A percentile compares a stretch with the other conserved stretches of the same genome.
phyloP scores from a whole-genome alignment of 2,113 vertebrate species.

The Macquaria australasica region DNA sequence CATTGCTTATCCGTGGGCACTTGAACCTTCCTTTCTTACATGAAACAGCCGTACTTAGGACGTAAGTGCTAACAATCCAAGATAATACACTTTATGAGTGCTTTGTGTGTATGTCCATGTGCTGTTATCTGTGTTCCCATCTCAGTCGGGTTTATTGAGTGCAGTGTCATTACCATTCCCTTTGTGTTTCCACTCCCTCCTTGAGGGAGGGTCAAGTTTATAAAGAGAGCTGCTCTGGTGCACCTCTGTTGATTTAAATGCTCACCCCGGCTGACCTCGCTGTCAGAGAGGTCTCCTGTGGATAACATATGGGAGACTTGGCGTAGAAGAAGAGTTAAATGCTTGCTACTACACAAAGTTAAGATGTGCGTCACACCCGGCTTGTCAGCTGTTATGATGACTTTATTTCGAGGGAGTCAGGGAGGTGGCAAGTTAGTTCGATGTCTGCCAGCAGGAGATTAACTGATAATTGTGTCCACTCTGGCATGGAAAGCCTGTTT shows the following conservation, averaged over 20 bases:
- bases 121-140: neutral
- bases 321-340: neutral
- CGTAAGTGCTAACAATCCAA: neutral
- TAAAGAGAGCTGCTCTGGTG: neutral
- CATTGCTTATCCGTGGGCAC: too few species aligned
- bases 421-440: conserved; percentile 21
- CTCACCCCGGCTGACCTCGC: neutral
- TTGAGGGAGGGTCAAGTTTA: neutral
- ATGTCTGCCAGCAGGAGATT: neutral
- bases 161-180: conserved; percentile 1
- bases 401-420: conserved; percentile 7
- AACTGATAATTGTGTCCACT: conserved; percentile 1
- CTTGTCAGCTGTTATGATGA: neutral
- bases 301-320: conserved; percentile 4
- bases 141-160: neutral
- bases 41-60: too few species aligned
- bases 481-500: neutral
- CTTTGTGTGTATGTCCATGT: neutral
- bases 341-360: neutral
- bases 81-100: neutral
- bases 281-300: neutral
- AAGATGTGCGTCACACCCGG: neutral
- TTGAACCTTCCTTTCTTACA: too few species aligned
- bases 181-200: neutral
- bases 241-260: conserved; percentile 35